phyloP scores from a whole-genome alignment of 2,888 invertebrate species.

The Papilio protenor region DNA sequence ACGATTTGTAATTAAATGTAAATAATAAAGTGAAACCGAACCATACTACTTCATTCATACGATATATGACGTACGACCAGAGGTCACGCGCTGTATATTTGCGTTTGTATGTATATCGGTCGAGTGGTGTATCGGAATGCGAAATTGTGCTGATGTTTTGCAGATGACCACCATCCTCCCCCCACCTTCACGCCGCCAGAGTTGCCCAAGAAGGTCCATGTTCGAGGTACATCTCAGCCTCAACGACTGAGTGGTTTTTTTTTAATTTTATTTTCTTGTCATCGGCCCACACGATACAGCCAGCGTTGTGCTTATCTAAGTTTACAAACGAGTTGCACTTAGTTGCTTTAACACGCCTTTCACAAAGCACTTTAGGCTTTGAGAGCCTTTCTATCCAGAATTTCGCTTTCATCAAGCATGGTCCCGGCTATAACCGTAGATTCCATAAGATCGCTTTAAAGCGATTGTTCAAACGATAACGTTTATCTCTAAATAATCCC shows the following conservation, averaged over 20 bases:
- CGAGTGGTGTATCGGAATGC: slow-evolving; percentile 84
- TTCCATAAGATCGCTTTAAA: slow-evolving; percentile 58
- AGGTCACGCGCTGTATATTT: slow-evolving; percentile 69
- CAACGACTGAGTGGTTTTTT: slow-evolving; percentile 76
- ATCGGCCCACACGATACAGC: slow-evolving; percentile 76
- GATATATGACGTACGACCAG: slow-evolving; percentile 46
- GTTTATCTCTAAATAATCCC: slow-evolving; percentile 40
- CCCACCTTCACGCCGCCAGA: slow-evolving; percentile 99
- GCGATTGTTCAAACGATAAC: slow-evolving; percentile 47
- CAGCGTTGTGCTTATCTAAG: slow-evolving; percentile 76
- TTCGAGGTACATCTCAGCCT: slow-evolving; percentile 91
- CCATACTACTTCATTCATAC: slow-evolving; percentile 48
- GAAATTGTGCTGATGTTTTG: slow-evolving; percentile 90
- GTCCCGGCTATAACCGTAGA: slow-evolving; percentile 69
- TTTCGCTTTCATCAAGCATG: slow-evolving; percentile 75
- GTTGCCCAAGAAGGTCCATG: slow-evolving; percentile 99
- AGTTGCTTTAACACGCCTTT: slow-evolving; percentile 82
- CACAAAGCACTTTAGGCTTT: slow-evolving; percentile 70
- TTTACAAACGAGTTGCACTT: slow-evolving; percentile 76
- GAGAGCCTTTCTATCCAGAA: slow-evolving; percentile 54
- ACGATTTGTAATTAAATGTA: not conserved
- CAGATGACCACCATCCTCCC: slow-evolving; percentile 99
- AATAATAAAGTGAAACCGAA: slow-evolving; percentile 61
- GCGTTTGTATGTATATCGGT: slow-evolving; percentile 72
- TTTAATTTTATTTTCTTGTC: slow-evolving; percentile 65